A percentile compares a stretch with the other conserved stretches of the same genome.
phyloP scores from a whole-genome alignment of 2,888 invertebrate species.

The Drosophila diplacantha region DNA sequence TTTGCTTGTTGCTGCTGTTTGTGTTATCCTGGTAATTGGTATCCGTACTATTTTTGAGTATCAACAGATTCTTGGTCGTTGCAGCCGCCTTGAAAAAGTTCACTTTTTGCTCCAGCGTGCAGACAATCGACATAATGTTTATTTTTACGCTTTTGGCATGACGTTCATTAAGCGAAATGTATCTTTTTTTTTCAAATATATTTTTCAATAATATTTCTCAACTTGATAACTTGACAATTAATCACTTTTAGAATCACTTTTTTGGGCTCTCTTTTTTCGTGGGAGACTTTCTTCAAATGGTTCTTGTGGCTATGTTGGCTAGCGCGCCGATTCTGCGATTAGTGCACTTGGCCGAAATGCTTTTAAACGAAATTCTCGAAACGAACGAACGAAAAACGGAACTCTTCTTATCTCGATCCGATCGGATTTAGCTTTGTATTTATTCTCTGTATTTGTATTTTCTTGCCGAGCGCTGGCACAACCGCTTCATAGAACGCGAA shows the following conservation, averaged over 20 bases:
- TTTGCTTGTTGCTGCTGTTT: constrained; percentile 24
- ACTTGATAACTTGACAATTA: constrained; percentile 14
- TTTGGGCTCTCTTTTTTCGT: background rate
- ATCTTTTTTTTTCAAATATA: background rate
- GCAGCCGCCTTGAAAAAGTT: constrained; percentile 71
- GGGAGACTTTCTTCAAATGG: constrained; percentile 4
- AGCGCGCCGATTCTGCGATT: constrained; percentile 27
- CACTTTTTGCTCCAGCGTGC: constrained; percentile 73
- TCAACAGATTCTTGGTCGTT: constrained; percentile 51
- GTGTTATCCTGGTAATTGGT: constrained; percentile 40
- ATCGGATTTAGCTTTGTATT: constrained; percentile 25
- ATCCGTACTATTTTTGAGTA: constrained; percentile 51
- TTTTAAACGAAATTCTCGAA: constrained; percentile 27
- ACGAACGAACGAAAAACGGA: constrained; percentile 9
- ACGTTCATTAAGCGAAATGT: constrained; percentile 8
- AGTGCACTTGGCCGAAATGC: constrained; percentile 39
- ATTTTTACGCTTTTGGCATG: constrained; percentile 26
- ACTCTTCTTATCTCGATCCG: constrained; percentile 34
- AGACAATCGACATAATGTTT: constrained; percentile 75
- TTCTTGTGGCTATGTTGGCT: constrained; percentile 24
- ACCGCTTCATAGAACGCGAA: constrained; percentile 65
- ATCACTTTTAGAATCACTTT: constrained; percentile 10
- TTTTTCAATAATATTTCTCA: constrained; percentile 11
- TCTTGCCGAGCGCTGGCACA: constrained; percentile 37
- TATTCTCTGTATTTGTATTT: background rate